Evolutionary conservation across 2,113 vertebrate species (phyloP).

Genomic region (Pheucticus melanocephalus): DNA sequence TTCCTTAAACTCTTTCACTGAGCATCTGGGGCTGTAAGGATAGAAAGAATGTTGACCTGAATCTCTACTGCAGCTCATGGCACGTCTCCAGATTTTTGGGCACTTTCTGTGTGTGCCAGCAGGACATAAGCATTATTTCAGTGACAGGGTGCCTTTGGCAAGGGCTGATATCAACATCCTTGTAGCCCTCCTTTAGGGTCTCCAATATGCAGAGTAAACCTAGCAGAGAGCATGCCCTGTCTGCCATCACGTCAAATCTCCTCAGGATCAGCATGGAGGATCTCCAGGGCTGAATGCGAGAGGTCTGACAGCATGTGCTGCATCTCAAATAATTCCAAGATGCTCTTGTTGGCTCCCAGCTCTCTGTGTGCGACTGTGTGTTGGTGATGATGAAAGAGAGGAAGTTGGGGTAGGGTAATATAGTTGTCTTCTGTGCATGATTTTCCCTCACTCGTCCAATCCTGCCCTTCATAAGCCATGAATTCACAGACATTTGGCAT

Average conservation of each 20-base stretch:
- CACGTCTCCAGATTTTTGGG: not conserved
- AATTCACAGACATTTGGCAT: slow-evolving; percentile 35
- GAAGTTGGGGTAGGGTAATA: not conserved
- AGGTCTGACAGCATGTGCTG: not conserved
- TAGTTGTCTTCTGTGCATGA: not conserved
- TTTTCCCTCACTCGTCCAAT: not conserved
- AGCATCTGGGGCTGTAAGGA: not conserved
- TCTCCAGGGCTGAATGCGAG: not conserved
- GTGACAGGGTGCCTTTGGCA: not conserved
- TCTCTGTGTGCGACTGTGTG: not conserved
- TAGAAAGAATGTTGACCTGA: not conserved
- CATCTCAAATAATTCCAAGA: slow-evolving; percentile 4
- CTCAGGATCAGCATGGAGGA: not conserved
- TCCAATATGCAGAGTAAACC: not conserved
- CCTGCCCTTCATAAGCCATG: slow-evolving; percentile 17
- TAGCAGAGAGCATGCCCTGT: not conserved
- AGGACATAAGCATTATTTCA: not conserved
- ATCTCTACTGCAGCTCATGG: not conserved
- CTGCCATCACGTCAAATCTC: not conserved
- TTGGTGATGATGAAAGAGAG: not conserved
- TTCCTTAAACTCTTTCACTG: not conserved
- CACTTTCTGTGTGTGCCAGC: not conserved
- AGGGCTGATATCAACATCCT: not conserved
- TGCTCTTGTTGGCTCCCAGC: not conserved
- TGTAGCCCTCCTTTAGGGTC: not conserved